These are phyloP conservation scores for Hesperophylax magnus DNA, from an alignment of 1,140 invertebrate species.

Conservation along the genomic window DNA sequence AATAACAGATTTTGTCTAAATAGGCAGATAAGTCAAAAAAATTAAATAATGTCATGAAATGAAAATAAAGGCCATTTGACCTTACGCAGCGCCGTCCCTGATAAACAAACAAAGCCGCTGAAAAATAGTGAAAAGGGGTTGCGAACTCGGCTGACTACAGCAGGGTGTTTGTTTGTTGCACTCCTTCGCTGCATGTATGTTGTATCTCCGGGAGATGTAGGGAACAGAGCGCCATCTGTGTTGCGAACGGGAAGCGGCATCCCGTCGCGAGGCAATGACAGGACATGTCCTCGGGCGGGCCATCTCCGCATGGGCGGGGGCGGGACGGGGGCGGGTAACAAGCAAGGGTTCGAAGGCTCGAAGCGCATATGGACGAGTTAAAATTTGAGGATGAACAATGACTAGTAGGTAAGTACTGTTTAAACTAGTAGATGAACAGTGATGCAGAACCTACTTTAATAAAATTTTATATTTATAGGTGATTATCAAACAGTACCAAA, in stretches of 20 bases:
- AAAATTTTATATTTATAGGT: no score
- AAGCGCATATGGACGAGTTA: neutral
- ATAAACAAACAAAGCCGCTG: neutral
- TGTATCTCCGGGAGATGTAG: no score
- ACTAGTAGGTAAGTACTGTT: no score
- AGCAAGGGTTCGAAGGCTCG: neutral
- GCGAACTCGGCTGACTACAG: neutral
- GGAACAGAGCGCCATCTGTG: neutral
- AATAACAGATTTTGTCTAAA: no score
- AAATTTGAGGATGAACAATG: no score
- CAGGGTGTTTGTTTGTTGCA: neutral
- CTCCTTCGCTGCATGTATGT: no score
- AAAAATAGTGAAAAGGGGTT: neutral
- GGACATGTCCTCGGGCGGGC: neutral
- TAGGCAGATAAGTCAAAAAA: no score
- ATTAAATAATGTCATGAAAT: neutral
- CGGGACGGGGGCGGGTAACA: no score
- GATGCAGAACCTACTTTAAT: no score
- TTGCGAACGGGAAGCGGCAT: neutral
- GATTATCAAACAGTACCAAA: no score
- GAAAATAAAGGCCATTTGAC: neutral
- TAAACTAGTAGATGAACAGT: no score
- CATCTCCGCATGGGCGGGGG: no score
- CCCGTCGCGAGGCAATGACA: slow-evolving; percentile 21
- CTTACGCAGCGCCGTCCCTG: neutral